phyloP scores from a whole-genome alignment of 2,113 vertebrate genomes.

The Hydropotes inermis region DNA sequence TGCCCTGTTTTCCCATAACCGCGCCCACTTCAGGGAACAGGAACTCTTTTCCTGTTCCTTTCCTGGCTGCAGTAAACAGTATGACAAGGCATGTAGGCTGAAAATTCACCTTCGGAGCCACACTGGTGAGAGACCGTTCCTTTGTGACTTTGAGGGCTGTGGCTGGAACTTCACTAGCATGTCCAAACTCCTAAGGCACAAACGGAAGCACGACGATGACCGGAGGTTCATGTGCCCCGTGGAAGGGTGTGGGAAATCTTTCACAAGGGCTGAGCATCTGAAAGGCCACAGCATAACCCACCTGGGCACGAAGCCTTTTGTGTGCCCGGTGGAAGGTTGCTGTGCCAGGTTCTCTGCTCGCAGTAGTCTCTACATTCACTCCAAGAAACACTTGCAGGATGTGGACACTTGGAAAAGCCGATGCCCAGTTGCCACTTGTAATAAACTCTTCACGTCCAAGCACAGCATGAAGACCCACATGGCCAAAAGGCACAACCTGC shows the following conservation, averaged over 20 bases:
- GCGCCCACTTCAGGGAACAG: constrained; percentile 94
- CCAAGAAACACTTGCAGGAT: constrained; percentile 96
- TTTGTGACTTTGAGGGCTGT: constrained; percentile 95
- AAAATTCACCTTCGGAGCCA: constrained; percentile 97
- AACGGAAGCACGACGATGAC: constrained; percentile 97
- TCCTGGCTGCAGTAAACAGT: constrained; percentile 95
- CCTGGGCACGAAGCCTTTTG: constrained; percentile 96
- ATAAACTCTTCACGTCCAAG: constrained; percentile 95
- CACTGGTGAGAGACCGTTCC: constrained; percentile 96
- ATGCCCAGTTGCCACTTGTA: constrained; percentile 93
- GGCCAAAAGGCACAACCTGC: constrained; percentile 94
- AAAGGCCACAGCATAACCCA: constrained; percentile 98
- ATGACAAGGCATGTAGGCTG: constrained; percentile 96
- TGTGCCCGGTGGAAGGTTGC: constrained; percentile 95
- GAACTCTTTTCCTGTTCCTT: constrained; percentile 94
- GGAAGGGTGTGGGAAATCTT: constrained; percentile 97
- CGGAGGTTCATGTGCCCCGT: constrained; percentile 93
- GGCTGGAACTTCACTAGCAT: constrained; percentile 98
- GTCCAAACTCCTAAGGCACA: constrained; percentile 96
- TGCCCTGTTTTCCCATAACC: constrained; percentile 95
- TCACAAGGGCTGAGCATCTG: constrained; percentile 96
- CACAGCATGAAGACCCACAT: constrained; percentile 96
- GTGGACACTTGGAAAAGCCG: constrained; percentile 87
- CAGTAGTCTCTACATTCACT: constrained; percentile 98
- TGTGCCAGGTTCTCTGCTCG: constrained; percentile 95